Evolutionary conservation across 2,113 vertebrate species (phyloP), one percentile per base, ranked within the genome.

Genomic region (Chionomys nivalis): DNA sequence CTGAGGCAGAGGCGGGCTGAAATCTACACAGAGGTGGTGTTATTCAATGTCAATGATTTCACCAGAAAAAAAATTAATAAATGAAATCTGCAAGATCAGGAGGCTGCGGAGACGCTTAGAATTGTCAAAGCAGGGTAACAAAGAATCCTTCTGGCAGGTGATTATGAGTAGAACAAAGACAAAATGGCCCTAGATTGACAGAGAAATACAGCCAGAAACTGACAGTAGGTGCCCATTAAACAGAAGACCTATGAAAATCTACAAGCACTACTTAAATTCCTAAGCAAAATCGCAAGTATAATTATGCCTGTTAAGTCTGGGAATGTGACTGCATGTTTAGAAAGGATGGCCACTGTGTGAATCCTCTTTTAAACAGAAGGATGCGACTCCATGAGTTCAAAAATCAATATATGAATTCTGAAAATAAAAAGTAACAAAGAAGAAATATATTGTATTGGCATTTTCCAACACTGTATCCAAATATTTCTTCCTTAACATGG

Each of bases 131-230:
- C 65, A 87, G 47, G 7, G 55, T 86, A 75, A 86, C 17, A 75
- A 52, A 96, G 42, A 93, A 33, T 81, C 70, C 44, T 24, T 72
- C 65, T 88, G 94, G 83, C 79, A 93, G 73, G 44, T 66, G 87
- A 94, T 79, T 61, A 92, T 73, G 28, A 87, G 61, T 6, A 76
- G 70, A 79, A 90, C 24, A 61, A 90, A 7, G 66, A 93, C 33
- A 58, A 92, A 94, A 91, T 23, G 55, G 16, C 89, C 89, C 39
- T 17, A 90, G 85, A 85, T 0, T 33, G 68, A 90, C 66, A 82
- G 68, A 63, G 47, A 96, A 87, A 75, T 70, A 52, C 7, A 79
- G 7, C 3, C 9, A 92, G 75, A 90, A 76, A 76, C 3, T n/a
- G 49, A 52, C 4, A 49, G 65, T 4, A 47, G 52, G 21, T 65